Conservation (phyloP, 1,140 invertebrate species). For the Drosophila mayri region DNA sequence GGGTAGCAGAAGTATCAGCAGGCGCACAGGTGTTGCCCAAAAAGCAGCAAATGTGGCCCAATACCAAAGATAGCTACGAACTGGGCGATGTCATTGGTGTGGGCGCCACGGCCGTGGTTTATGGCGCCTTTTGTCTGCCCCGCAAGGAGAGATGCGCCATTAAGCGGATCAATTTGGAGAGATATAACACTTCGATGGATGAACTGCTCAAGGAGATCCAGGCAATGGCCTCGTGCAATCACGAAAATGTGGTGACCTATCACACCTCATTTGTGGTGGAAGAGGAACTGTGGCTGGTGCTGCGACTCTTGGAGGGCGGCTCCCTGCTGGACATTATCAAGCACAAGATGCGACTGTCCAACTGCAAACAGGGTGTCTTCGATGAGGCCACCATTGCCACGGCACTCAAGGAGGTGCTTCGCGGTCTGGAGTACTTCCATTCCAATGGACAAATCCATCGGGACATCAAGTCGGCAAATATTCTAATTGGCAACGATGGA, state of each 20-base stretch:
- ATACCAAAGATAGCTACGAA: conserved; percentile 96
- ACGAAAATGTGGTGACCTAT: conserved; percentile 99
- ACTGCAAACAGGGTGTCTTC: conserved; percentile 98
- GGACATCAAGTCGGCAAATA: conserved; percentile 99
- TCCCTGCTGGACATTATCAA: conserved; percentile 99
- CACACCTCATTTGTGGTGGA: conserved; percentile 99
- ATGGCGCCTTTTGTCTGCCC: conserved; percentile 96
- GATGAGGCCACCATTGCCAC: conserved; percentile 99
- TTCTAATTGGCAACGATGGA: conserved; percentile 98
- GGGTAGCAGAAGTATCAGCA: no score
- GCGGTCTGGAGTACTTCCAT: conserved; percentile 99
- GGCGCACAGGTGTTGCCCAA: conserved; percentile 79
- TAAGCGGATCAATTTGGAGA: conserved; percentile 99
- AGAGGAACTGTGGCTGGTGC: conserved; percentile 98
- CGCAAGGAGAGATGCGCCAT: conserved; percentile 98
- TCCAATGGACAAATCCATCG: conserved; percentile 99
- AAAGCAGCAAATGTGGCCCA: conserved; percentile 91
- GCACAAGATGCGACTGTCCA: conserved; percentile 95
- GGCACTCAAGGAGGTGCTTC: conserved; percentile 99
- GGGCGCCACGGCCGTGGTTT: conserved; percentile 98
- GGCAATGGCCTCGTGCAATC: conserved; percentile 99
- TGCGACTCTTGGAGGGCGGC: conserved; percentile 94
- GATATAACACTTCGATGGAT: conserved; percentile 99
- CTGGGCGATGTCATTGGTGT: conserved; percentile 97
- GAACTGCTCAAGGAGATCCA: conserved; percentile 98